Percentiles rank a stretch among this genome's conserved stretches.
Conservation (phyloP, 2,113 vertebrate genomes). For the Thymallus thymallus region DNA sequence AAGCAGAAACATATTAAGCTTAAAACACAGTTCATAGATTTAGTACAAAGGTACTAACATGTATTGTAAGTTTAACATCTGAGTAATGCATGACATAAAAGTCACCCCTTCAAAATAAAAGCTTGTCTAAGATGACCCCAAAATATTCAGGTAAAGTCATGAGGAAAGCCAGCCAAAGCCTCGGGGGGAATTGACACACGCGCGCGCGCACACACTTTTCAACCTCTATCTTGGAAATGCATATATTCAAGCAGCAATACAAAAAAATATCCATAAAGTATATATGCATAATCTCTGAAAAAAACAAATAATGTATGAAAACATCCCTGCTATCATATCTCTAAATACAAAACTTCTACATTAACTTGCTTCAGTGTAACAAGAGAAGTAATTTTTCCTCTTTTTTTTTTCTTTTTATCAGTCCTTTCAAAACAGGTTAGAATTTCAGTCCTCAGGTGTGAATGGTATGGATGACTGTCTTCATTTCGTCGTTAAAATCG, state of each 20-base stretch:
- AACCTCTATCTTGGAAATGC: conserved; percentile 93
- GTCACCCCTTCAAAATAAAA: conserved; percentile 42
- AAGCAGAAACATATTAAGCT: conserved; percentile 65
- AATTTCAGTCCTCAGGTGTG: conserved; percentile 94
- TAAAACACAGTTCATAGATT: conserved; percentile 57
- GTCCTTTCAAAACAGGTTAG: conserved; percentile 90
- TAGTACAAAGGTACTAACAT: conserved; percentile 50
- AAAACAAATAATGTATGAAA: conserved; percentile 84
- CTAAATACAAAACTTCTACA: conserved; percentile 99
- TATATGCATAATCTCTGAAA: conserved; percentile 88
- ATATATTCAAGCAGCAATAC: conserved; percentile 97
- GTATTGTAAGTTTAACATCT: conserved; percentile 65
- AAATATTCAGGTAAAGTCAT: conserved; percentile 58
- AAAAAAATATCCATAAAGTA: conserved; percentile 93
- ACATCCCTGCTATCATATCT: conserved; percentile 98
- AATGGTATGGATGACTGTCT: conserved; percentile 95
- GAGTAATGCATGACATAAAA: conserved; percentile 52
- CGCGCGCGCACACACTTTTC: conserved; percentile 87
- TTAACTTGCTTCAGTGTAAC: conserved; percentile 96
- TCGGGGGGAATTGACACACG: conserved; percentile 63
- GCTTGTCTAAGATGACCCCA: conserved; percentile 50
- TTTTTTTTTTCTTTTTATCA: conserved; percentile 63
- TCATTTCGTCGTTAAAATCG: conserved; percentile 50
- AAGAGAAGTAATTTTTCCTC: conserved; percentile 91
- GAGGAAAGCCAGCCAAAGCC: conserved; percentile 36